Evolutionary conservation across 2,113 vertebrate genomes (phyloP).

Genomic region (Forbesichthys papilliferus): DNA sequence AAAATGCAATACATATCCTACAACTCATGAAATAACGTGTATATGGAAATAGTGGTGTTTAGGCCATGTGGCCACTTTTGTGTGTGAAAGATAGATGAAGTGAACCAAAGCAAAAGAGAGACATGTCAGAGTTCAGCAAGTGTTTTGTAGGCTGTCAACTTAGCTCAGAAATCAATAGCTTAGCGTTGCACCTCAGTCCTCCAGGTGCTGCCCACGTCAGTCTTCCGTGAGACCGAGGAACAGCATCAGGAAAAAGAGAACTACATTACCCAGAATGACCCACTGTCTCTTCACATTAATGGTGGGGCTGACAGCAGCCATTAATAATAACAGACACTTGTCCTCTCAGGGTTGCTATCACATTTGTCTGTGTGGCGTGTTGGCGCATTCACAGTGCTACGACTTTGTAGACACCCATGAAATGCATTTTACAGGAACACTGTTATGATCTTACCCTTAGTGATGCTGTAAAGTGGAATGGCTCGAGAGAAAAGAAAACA

Average conservation of each 20-base stretch:
- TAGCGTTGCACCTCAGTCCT: conserved; percentile 64
- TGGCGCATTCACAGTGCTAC: conserved; percentile 15
- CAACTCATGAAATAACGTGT: too few species aligned
- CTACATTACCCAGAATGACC: conserved; percentile 69
- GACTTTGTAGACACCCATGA: conserved; percentile 58
- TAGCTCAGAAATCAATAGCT: conserved; percentile 76
- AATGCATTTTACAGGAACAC: conserved; percentile 50
- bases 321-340: conserved; percentile 70
- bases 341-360: conserved; percentile 58
- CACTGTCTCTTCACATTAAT: conserved; percentile 68
- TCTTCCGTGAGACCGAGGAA: conserved; percentile 65
- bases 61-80: too few species aligned
- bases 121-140: conserved; percentile 43
- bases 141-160: conserved; percentile 70
- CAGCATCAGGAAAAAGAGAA: conserved; percentile 31
- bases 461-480: conserved; percentile 40
- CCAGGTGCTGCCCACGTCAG: conserved; percentile 65
- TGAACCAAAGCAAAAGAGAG: conserved; percentile 21
- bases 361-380: conserved; percentile 53
- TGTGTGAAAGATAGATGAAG: neutral
- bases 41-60: too few species aligned
- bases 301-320: conserved; percentile 59
- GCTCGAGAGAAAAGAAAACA: conserved; percentile 33
- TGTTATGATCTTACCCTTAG: conserved; percentile 43
- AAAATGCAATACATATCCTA: too few species aligned